Evolutionary conservation across 2,797 vertebrate species (phyloP).

Genomic region (Leptoclinus maculatus): DNA sequence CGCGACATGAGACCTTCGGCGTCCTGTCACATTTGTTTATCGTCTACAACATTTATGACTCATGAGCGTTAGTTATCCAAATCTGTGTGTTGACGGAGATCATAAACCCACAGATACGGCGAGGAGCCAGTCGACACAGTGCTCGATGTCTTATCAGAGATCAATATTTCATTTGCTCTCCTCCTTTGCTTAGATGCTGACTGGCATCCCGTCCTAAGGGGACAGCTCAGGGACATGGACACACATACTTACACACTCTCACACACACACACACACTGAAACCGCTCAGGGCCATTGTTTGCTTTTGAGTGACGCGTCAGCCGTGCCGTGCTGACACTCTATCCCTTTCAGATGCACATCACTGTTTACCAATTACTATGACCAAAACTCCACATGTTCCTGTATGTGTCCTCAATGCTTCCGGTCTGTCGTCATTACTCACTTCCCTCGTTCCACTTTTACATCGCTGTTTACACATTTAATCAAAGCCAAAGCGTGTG

Average conservation of each 20-base stretch:
- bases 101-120: conserved; percentile 43
- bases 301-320: conserved; percentile 74
- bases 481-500: conserved; percentile 58
- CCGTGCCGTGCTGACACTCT: conserved; percentile 68
- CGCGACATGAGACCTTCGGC: conserved; percentile 52
- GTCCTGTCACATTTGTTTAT: conserved; percentile 63
- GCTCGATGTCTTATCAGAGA: conserved; percentile 76
- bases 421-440: conserved; percentile 46
- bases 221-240: conserved; percentile 68
- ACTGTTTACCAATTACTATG: conserved; percentile 67
- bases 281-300: conserved; percentile 68
- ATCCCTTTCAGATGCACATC: conserved; percentile 73
- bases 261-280: conserved; percentile 30
- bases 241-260: conserved; percentile 14
- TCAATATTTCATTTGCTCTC: conserved; percentile 81
- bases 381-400: conserved; percentile 52
- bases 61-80: conserved; percentile 53
- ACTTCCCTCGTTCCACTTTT: conserved; percentile 52
- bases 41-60: conserved; percentile 51
- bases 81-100: conserved; percentile 49
- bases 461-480: conserved; percentile 69
- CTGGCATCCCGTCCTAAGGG: conserved; percentile 69
- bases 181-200: conserved; percentile 70
- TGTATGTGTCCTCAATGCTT: conserved; percentile 39
- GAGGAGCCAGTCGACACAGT: conserved; percentile 43